Base-by-base conservation (phyloP, 2,113 vertebrate genomes). In the Prunella fulvescens region DNA sequence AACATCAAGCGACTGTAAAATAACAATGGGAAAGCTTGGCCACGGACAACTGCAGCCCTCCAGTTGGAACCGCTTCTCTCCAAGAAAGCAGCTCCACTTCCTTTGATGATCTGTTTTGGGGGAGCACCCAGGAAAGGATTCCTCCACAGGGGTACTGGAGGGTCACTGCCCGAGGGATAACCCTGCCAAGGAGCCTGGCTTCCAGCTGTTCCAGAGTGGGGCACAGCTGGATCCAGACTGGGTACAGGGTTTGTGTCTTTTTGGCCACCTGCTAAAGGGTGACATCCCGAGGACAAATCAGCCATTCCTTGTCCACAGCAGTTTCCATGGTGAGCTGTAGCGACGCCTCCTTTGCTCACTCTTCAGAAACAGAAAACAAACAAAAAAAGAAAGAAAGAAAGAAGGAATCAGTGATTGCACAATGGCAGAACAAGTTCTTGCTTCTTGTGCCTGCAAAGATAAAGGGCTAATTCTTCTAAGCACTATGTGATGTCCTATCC, bases 21-120 rank as follows among this genome's bases (percentile, higher is more conserved):
- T 80, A 96, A 95, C 96, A 97, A 94, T 97, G 89, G 90, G 80
- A 94, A 60, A 94, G 54, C 91, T 94, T 95, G 91, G 94, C 87
- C 74, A 77, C 0, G 0, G 76, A 72, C 57, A 89, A 83, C 78
- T 82, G 11, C 81, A 95, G 74, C 79, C 66, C 62, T 90, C 93
- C 90, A 90, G 91, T 90, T 95, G 91, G 80, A 94, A 95, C 95
- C 0, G 47, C 92, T 95, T 95, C 78, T 87, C 81, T 91, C 64
- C 57, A 35, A 77, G 33, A 76, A 70, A 71, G 26, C 62, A 45
- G 1, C 47, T 58, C 29, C 0, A 0, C 24, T 61, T 48, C 66
- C 70, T 93, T 73, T 82, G 84, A 81, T 72, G 54, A 19, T 92
- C 25, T 81, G 14, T 17, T 81, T 23, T 79, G 90, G 39, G 71